Conservation (phyloP, 2,888 invertebrate genomes). For the Prosapia bicincta region DNA sequence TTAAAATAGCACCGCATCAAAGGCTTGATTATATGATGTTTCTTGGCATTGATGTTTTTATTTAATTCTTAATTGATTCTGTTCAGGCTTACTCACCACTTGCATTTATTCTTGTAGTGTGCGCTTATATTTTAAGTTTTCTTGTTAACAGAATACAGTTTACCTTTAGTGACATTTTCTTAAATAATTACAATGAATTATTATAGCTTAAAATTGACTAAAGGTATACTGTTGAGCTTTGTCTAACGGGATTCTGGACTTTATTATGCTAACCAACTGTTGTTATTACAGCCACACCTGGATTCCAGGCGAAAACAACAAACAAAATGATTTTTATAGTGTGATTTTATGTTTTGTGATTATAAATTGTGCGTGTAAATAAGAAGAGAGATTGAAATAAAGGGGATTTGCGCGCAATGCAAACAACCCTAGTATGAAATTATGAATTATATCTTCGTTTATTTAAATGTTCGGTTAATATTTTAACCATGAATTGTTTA, state of each 20-base stretch:
- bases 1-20: background rate
- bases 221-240: background rate
- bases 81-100: background rate
- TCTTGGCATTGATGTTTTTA: background rate
- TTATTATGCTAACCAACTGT: slow-evolving; percentile 27
- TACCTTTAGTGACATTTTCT: background rate
- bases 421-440: slow-evolving; percentile 19
- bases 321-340: slow-evolving; percentile 19
- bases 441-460: slow-evolving; percentile 10
- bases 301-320: slow-evolving; percentile 8
- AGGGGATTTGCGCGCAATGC: slow-evolving; percentile 26
- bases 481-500: background rate
- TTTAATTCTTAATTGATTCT: background rate
- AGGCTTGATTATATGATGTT: background rate
- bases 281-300: slow-evolving; percentile 29
- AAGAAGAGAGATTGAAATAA: slow-evolving; percentile 15
- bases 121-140: background rate
- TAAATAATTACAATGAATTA: no score
- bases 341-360: slow-evolving; percentile 24
- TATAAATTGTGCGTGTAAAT: slow-evolving; percentile 13
- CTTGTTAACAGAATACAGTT: background rate
- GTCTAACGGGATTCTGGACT: background rate
- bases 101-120: background rate
- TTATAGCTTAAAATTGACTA: background rate
- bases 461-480: slow-evolving; percentile 6